phyloP scores from a whole-genome alignment of 2,888 invertebrate genomes.

The Seira ritae region DNA sequence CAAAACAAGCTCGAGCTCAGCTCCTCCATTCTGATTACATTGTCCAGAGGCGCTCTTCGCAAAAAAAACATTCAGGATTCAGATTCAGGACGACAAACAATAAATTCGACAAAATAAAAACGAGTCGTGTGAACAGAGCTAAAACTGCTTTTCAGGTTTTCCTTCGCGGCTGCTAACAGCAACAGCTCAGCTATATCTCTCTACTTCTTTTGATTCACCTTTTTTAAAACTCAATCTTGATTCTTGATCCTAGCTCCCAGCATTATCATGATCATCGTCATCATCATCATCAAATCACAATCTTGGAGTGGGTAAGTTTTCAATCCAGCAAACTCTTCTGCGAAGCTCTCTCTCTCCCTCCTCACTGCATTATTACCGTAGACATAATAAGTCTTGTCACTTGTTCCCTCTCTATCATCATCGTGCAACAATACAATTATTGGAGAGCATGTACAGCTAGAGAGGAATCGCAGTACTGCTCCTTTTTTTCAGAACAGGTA shows the following conservation, averaged over 20 bases:
- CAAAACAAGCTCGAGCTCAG: no score
- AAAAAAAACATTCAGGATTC: no score
- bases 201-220: background rate
- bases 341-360: constrained; percentile 9
- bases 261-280: background rate
- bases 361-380: constrained; percentile 63
- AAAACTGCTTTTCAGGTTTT: no score
- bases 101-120: no score
- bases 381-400: constrained; percentile 32
- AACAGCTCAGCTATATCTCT: no score
- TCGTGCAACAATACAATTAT: constrained; percentile 14
- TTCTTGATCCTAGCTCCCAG: background rate
- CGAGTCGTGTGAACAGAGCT: no score
- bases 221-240: background rate
- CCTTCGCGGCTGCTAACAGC: no score
- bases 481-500: constrained; percentile 28
- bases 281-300: background rate
- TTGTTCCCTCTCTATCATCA: background rate
- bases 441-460: constrained; percentile 13
- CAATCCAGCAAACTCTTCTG: constrained; percentile 4
- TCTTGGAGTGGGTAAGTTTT: background rate
- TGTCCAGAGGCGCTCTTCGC: no score
- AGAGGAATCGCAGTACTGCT: constrained; percentile 2
- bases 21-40: no score
- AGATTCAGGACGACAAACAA: no score